These are phyloP conservation scores for Drosophila bifasciata DNA, from an alignment of 1,140 invertebrate species.

Conservation along the genomic window DNA sequence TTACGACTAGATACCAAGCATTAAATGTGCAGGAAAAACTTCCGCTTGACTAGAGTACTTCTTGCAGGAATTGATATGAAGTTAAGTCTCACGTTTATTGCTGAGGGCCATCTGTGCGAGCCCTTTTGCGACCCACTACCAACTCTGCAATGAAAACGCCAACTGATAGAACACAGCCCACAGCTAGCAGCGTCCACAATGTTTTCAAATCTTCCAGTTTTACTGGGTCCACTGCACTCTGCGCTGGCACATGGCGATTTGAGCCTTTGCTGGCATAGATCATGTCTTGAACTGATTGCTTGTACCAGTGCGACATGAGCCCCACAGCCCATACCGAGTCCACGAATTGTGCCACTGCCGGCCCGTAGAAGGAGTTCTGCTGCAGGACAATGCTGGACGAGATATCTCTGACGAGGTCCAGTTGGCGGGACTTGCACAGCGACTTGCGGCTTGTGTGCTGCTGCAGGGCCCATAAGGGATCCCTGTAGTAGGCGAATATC, in stretches of 20 bases:
- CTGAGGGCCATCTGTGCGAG: too few relatives aligned
- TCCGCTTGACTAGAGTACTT: too few relatives aligned
- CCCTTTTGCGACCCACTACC: neutral
- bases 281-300: neutral
- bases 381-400: neutral
- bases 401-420: slow-evolving; percentile 14
- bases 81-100: neutral
- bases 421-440: slow-evolving; percentile 9
- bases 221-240: neutral
- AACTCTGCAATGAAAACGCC: slow-evolving; percentile 4
- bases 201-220: neutral
- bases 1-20: neutral
- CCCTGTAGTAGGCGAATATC: neutral
- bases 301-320: neutral
- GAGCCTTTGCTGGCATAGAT: neutral
- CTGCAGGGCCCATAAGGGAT: slow-evolving; percentile 9
- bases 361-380: slow-evolving; percentile 31
- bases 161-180: neutral
- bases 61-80: too few relatives aligned
- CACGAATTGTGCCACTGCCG: slow-evolving; percentile 8
- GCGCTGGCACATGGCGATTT: too few relatives aligned
- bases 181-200: neutral
- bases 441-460: neutral
- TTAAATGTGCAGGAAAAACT: neutral
- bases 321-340: neutral